Base-by-base conservation (phyloP, 2,113 vertebrate genomes). In the Synchiropus splendidus region DNA sequence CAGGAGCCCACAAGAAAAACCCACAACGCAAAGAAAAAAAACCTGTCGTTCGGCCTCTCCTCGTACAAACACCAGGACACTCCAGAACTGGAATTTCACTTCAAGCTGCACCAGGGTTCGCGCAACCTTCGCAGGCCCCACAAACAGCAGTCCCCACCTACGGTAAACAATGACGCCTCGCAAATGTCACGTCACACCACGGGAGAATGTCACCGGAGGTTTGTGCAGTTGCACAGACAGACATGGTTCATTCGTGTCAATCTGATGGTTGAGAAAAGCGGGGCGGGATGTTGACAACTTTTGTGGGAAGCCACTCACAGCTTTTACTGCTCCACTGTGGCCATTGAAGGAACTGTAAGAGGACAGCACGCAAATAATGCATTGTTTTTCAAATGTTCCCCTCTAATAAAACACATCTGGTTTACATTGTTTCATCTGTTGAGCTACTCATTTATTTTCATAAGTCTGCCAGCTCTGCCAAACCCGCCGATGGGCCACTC, bases 11-110 rank as follows among this genome's bases (percentile, higher is more conserved):
- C 42, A 44, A 49, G 39, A 42, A 54, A 58, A 47, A 34, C 49
- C 72, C 64, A 73, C 70, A 54, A 66, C 70, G 67, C 70, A 68
- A 67, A 77, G 51, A 70, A 78, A 78, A 79, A 4, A 27, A 5
- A 80, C 76, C 72, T 64, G 69, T 68, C 64, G 48, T 31, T 64
- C 70, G 30, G 16, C 68, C 52, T 61, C 40, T 53, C n/a, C 37
- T 39, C 39, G 9, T n/a, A n/a, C n/a, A 18, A 31, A 40, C 1
- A 11, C 55, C 14, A 10, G 39, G 35, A 40, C 52, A 21, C 52
- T 50, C 58, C 38, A 52, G 39, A 31, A 27, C 35, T 43, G 64
- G 56, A 72, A 74, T 63, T 63, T 11, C 6, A 40, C 37, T 49
- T 42, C 34, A 18, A 42, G 39, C 45, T 54, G 62, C 56, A 63